These are phyloP conservation scores for Drosophila bifasciata DNA, from an alignment of 1,140 invertebrate species.

Conservation along the genomic window DNA sequence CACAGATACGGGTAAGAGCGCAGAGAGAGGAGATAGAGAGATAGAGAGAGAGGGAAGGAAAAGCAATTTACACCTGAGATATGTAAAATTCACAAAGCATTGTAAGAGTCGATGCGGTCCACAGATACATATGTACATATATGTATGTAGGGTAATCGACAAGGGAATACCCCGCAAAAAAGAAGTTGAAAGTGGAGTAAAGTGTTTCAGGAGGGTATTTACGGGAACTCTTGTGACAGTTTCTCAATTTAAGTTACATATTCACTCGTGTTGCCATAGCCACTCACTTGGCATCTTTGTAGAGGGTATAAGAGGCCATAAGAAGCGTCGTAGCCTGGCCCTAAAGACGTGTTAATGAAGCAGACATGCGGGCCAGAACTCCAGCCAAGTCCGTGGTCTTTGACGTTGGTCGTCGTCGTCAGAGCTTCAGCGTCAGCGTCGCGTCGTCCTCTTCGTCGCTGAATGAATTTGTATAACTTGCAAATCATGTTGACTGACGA, in stretches of 20 bases:
- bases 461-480: constrained; percentile 80
- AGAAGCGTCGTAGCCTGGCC: constrained; percentile 33
- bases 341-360: constrained; percentile 81
- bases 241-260: too few species aligned
- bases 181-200: too few species aligned
- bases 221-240: background rate
- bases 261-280: background rate
- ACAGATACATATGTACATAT: too few species aligned
- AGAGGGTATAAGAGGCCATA: constrained; percentile 10
- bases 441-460: constrained; percentile 29
- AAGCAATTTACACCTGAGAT: constrained; percentile 72
- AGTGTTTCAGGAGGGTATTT: background rate
- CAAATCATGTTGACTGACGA: constrained; percentile 79
- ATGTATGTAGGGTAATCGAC: constrained; percentile 21
- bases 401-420: constrained; percentile 24
- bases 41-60: constrained; percentile 13
- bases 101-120: constrained; percentile 18
- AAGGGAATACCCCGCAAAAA: constrained; percentile 22
- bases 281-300: background rate
- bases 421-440: constrained; percentile 4
- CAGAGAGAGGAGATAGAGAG: too few species aligned
- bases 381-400: constrained; percentile 45
- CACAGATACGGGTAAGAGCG: background rate
- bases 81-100: constrained; percentile 54
- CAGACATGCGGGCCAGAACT: constrained; percentile 68